Evolutionary conservation across 2,113 vertebrate species (phyloP).

Genomic region (Nycticebus coucang): DNA sequence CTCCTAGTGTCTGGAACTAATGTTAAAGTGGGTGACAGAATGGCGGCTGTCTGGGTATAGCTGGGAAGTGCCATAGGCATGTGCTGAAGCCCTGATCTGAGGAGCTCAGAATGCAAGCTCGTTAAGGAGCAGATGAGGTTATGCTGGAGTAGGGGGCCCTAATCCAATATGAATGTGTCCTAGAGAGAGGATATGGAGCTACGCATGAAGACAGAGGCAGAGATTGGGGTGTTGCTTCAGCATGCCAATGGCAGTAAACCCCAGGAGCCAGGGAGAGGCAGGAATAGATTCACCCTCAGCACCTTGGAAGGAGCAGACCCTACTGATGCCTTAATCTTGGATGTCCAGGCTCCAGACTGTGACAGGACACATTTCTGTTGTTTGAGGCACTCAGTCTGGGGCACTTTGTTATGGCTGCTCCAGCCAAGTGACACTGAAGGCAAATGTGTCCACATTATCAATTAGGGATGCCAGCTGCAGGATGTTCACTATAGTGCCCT

Average conservation of each 20-base stretch:
- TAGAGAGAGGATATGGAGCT: not conserved
- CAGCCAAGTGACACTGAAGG: not conserved
- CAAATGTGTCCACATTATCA: rapidly evolving
- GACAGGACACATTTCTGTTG: rapidly evolving
- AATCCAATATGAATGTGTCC: not conserved
- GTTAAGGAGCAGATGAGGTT: not conserved
- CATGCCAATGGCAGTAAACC: not conserved
- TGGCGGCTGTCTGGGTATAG: no score
- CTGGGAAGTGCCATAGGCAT: not conserved
- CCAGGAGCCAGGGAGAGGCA: not conserved
- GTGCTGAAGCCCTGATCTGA: rapidly evolving
- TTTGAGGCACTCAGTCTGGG: rapidly evolving
- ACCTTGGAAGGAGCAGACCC: not conserved
- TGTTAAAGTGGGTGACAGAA: no score
- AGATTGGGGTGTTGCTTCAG: not conserved
- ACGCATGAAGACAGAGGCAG: not conserved
- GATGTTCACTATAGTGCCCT: no score
- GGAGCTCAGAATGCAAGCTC: not conserved
- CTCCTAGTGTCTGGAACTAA: not conserved
- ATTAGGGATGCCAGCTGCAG: rapidly evolving
- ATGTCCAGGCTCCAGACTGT: rapidly evolving
- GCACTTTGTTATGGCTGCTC: rapidly evolving
- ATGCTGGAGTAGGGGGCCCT: not conserved
- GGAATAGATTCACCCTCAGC: not conserved
- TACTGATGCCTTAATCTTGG: rapidly evolving